Base-by-base conservation (phyloP, 2,113 vertebrate genomes). In the Aldabrachelys gigantea region DNA sequence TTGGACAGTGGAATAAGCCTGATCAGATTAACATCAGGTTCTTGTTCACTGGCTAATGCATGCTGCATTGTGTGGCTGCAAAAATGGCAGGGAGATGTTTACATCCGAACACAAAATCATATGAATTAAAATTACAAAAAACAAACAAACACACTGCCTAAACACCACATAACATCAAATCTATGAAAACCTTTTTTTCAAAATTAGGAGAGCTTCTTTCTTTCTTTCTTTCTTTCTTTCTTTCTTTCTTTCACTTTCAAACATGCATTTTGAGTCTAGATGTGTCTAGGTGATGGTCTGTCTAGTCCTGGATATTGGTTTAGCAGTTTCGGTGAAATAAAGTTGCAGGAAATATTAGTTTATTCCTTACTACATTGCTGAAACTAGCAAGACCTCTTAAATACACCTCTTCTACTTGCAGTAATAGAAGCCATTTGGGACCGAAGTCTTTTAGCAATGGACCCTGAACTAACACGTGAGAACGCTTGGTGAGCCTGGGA, bases 21-120 rank as follows among this genome's bases (percentile, higher is more conserved):
- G 86, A 25, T 13, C 78, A 78, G 69, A 54, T 75, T 27, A 47
- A 19, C 10, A 16, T 0, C 41, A 11, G 75, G 2, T 10, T 25
- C 38, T 3, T 44, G 25, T 78, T 65, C 82, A 2, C 31, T 1
- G 21, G 2, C 0, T 0, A 2, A 84, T 41, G 22, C 0, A 3
- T 0, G 1, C 10, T 25, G n/a, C 7, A 53, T 50, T 75, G 69
- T 24, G 24, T 41, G n/a, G 12, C 24, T 75, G 69, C 8, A n/a
- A n/a, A 78, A 79, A 22, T 0, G 0, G 62, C 10, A 13, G 75
- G 41, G 31, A 69, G 57, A 16, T 10, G 82, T 52, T 47, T 21
- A 8, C 59, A 24, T 25, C 19, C 3, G 0, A 53, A 2, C 0
- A 0, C 89, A 41, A 85, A 41, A 19, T 35, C 78, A 21, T 1